A percentile compares a stretch with the other conserved stretches of the same genome.
phyloP scores from a whole-genome alignment of 2,888 invertebrate species.

The Halocaridina rubra region DNA sequence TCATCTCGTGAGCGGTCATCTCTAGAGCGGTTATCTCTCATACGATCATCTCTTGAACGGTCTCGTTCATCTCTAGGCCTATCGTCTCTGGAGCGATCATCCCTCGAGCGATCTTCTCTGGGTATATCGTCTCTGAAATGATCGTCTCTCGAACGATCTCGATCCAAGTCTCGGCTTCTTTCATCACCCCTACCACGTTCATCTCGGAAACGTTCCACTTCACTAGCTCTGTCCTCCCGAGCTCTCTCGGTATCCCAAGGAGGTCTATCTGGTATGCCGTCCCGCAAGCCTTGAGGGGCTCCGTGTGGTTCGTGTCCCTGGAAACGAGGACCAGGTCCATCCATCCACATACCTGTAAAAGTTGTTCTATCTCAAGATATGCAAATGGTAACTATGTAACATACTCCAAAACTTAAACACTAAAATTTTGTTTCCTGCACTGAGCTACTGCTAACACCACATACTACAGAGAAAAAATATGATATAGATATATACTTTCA shows the following conservation, averaged over 20 bases:
- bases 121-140: slow-evolving; percentile 5
- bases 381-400: too few species aligned
- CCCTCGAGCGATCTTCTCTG: slow-evolving; percentile 32
- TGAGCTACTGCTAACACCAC: too few species aligned
- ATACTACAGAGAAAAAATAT: too few species aligned
- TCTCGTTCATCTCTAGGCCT: slow-evolving; percentile 12
- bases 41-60: slow-evolving; percentile 9
- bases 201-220: slow-evolving; percentile 24
- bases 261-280: slow-evolving; percentile 25
- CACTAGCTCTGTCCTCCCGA: slow-evolving; percentile 32
- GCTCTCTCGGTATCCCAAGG: slow-evolving; percentile 17
- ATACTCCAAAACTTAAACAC: too few species aligned
- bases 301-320: slow-evolving; percentile 44
- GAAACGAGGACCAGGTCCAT: slow-evolving; percentile 48
- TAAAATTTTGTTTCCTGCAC: too few species aligned
- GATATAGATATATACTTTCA: too few species aligned
- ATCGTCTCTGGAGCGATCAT: slow-evolving; percentile 18
- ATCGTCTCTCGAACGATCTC: slow-evolving; percentile 11
- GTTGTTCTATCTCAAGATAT: slow-evolving; percentile 13
- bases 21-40: neutral
- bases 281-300: slow-evolving; percentile 9
- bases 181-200: slow-evolving; percentile 25
- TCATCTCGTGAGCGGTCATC: slow-evolving; percentile 12
- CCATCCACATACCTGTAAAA: slow-evolving; percentile 54
- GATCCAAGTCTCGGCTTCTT: slow-evolving; percentile 12